Conservation (phyloP, 2,113 vertebrate species). For the Engystomops pustulosus region DNA sequence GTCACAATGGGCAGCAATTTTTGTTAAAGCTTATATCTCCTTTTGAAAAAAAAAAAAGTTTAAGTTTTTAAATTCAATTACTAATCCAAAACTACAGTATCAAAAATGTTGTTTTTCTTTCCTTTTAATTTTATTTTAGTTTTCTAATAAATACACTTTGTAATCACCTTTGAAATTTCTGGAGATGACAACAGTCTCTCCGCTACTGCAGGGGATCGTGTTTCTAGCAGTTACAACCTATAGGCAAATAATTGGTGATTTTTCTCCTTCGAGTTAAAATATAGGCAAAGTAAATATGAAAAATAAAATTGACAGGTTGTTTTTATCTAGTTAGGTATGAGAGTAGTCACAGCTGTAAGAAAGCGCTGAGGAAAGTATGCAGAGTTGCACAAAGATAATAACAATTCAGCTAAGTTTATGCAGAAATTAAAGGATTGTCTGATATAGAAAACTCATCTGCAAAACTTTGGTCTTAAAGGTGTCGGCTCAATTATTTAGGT, state of each 20-base stretch:
- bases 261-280: conserved; percentile 15
- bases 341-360: not conserved
- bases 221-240: conserved; percentile 35
- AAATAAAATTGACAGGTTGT: not conserved
- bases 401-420: not conserved
- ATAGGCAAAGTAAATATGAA: conserved; percentile 17
- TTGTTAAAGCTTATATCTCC: not conserved
- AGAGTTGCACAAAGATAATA: not conserved
- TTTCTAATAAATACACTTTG: conserved; percentile 2
- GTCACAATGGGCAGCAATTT: conserved; percentile 48
- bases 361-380: not conserved
- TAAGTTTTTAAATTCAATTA: not conserved
- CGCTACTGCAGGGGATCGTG: conserved; percentile 22
- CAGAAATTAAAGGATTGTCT: not conserved
- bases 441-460: not conserved
- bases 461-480: no score
- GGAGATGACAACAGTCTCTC: conserved; percentile 30
- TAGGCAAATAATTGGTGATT: conserved; percentile 47
- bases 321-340: not conserved
- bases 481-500: no score
- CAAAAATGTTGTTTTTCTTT: not conserved
- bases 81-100: not conserved
- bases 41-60: not conserved
- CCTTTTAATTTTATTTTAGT: not conserved
- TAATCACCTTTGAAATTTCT: conserved; percentile 4